Percentiles rank a stretch among this genome's conserved stretches.
Conservation (phyloP, 2,888 invertebrate species). For the Sepiola atlantica region DNA sequence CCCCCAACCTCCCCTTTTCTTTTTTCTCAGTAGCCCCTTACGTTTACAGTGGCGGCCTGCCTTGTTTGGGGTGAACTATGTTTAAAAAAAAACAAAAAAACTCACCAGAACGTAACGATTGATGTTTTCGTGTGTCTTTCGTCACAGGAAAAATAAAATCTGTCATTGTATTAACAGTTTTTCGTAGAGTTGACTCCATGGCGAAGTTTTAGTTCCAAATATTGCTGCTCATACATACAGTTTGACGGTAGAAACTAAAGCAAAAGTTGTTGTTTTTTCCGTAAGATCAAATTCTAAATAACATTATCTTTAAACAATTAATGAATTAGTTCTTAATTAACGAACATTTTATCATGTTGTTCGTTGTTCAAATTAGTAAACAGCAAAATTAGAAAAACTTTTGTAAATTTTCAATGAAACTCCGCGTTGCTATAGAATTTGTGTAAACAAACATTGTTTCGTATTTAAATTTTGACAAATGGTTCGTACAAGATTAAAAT, state of each 20-base stretch:
- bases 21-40: no score
- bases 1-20: no score
- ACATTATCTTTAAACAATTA: no score
- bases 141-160: slow-evolving; percentile 70
- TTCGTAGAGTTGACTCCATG: slow-evolving; percentile 67
- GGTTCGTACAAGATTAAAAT: not conserved
- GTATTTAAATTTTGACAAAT: not conserved
- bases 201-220: slow-evolving; percentile 48
- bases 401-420: slow-evolving; percentile 45
- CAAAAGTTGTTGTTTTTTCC: no score
- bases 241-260: no score
- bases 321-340: not conserved
- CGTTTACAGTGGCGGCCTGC: no score
- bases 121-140: slow-evolving; percentile 64
- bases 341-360: not conserved
- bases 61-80: no score
- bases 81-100: not conserved
- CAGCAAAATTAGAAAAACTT: not conserved
- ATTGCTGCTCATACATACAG: not conserved
- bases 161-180: slow-evolving; percentile 69
- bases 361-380: not conserved
- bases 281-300: no score
- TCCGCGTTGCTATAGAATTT: slow-evolving; percentile 50
- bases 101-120: slow-evolving; percentile 65
- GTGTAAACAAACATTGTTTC: not conserved